phyloP scores from a whole-genome alignment of 2,797 vertebrate species.

The Ctenopoma kingsleyae region DNA sequence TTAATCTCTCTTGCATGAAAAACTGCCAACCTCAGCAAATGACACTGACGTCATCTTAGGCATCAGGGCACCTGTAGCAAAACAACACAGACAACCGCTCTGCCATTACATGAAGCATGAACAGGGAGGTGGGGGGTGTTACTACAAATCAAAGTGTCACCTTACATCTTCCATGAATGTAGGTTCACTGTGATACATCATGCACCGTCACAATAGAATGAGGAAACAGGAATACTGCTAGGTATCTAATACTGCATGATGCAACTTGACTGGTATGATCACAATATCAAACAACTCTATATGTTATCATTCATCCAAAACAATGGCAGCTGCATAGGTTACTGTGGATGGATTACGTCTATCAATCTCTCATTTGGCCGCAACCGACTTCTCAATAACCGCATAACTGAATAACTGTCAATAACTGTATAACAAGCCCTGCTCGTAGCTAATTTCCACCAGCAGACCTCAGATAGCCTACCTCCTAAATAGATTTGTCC shows the following conservation, averaged over 20 bases:
- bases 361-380: constrained; percentile 51
- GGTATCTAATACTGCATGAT: constrained; percentile 2
- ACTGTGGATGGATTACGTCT: constrained; percentile 10
- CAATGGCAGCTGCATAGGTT: not conserved
- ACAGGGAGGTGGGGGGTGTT: constrained; percentile 4
- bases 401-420: constrained; percentile 55
- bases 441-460: constrained; percentile 60
- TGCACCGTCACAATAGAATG: constrained; percentile 11
- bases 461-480: constrained; percentile 53
- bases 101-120: constrained; percentile 21
- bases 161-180: constrained; percentile 41
- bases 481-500: constrained; percentile 73
- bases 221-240: not conserved
- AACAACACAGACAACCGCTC: constrained; percentile 38
- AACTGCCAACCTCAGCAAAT: constrained; percentile 47
- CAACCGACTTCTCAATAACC: constrained; percentile 37
- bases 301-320: constrained; percentile 11
- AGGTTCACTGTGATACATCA: not conserved
- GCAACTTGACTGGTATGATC: not conserved
- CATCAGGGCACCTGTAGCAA: constrained; percentile 55
- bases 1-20: constrained; percentile 43
- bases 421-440: constrained; percentile 42
- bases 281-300: not conserved
- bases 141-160: constrained; percentile 54
- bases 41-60: constrained; percentile 43